A percentile compares a stretch with the other conserved stretches of the same genome.
These are phyloP conservation scores for Arrhamphus sclerolepis DNA, from an alignment of 2,797 vertebrate genomes.

Conservation along the genomic window DNA sequence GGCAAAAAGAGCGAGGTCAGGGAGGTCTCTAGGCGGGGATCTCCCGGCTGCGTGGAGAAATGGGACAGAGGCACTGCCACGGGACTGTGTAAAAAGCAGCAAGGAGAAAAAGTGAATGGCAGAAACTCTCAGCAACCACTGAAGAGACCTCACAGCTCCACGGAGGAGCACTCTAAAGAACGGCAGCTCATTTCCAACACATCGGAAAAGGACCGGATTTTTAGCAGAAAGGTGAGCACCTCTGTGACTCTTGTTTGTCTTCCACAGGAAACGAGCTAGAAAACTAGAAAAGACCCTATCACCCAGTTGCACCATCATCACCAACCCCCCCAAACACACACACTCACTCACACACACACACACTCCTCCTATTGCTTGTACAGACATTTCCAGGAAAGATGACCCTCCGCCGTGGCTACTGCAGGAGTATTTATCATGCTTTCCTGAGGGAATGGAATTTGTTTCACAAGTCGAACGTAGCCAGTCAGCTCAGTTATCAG, in stretches of 20 bases:
- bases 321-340: no score
- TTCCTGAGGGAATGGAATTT: slow-evolving; percentile 18
- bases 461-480: background rate
- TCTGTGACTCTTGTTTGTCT: slow-evolving; percentile 18
- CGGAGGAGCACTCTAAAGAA: slow-evolving; percentile 51
- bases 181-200: slow-evolving; percentile 54
- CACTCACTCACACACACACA: no score
- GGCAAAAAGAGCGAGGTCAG: slow-evolving; percentile 49
- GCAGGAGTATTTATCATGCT: slow-evolving; percentile 30
- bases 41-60: slow-evolving; percentile 54
- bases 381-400: slow-evolving; percentile 44
- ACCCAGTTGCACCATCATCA: slow-evolving; percentile 48
- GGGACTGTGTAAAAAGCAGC: slow-evolving; percentile 59
- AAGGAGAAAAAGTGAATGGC: slow-evolving; percentile 45
- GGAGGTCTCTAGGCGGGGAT: slow-evolving; percentile 55
- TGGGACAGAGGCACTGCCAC: slow-evolving; percentile 34
- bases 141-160: slow-evolving; percentile 74
- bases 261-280: slow-evolving; percentile 28
- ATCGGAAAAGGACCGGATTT: slow-evolving; percentile 70
- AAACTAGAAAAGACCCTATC: slow-evolving; percentile 43
- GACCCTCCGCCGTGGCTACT: slow-evolving; percentile 3
- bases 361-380: no score
- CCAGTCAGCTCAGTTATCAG: background rate
- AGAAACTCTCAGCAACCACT: slow-evolving; percentile 62
- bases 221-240: slow-evolving; percentile 80